Conservation (phyloP, 64 coral and sea anemone species). For the Porites australiensis region DNA sequence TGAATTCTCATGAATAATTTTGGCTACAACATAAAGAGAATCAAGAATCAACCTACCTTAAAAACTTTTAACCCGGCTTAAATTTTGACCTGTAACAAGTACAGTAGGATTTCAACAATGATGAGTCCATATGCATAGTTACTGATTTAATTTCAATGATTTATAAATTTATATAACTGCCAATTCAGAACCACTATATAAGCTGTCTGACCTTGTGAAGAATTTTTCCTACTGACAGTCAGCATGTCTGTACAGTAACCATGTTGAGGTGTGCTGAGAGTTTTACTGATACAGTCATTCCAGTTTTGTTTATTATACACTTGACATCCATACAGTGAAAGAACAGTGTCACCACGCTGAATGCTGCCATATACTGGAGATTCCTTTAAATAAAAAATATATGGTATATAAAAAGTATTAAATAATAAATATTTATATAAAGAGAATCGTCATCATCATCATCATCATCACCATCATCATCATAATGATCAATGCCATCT, state of each 20-base stretch:
- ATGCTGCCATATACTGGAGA: constrained; percentile 90
- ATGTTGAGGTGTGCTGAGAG: constrained; percentile 83
- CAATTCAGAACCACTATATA: neutral
- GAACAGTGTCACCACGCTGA: constrained; percentile 76
- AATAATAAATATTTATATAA: neutral
- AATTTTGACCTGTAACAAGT: too few species aligned
- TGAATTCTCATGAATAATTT: too few species aligned
- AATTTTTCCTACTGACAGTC: constrained; percentile 82
- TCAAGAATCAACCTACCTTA: too few species aligned
- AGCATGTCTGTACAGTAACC: constrained; percentile 97
- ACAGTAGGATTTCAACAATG: too few species aligned
- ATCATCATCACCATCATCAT: too few species aligned
- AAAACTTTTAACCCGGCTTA: too few species aligned
- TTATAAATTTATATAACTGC: too few species aligned
- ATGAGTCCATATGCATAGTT: too few species aligned
- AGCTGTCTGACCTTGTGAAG: constrained; percentile 68
- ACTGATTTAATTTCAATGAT: too few species aligned
- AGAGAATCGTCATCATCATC: neutral
- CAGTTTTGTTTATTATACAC: constrained; percentile 90
- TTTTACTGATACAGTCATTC: constrained; percentile 87
- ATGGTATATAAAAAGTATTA: neutral
- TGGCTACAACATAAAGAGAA: too few species aligned
- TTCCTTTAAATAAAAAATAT: constrained; percentile 44
- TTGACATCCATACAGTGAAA: constrained; percentile 88
- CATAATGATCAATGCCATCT: too few species aligned